A percentile compares a stretch with the other conserved stretches of the same genome.
phyloP scores from a whole-genome alignment of 2,888 invertebrate species.

The Ditylenchus weischeri region DNA sequence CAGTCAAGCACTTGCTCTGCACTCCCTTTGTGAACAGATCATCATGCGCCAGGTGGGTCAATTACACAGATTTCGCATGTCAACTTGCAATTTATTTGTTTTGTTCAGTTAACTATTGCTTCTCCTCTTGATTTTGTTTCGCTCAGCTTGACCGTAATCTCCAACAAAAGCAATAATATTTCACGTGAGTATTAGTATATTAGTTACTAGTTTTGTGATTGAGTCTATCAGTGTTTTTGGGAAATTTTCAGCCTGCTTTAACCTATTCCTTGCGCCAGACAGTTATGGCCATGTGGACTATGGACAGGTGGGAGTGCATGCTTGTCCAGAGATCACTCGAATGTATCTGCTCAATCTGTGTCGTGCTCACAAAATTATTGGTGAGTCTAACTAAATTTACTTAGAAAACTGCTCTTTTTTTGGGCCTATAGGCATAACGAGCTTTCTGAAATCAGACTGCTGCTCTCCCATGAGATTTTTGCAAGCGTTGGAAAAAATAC shows the following conservation, averaged over 20 bases:
- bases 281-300: constrained; percentile 13
- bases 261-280: constrained; percentile 17
- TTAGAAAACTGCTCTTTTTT: background rate
- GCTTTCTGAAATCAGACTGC: too few relatives aligned
- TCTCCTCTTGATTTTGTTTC: constrained; percentile 17
- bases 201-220: background rate
- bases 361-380: constrained; percentile 39
- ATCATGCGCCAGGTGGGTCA: constrained; percentile 17
- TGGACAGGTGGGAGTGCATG: constrained; percentile 22
- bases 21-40: constrained; percentile 24
- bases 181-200: background rate
- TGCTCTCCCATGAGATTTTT: too few relatives aligned
- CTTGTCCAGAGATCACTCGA: constrained; percentile 42
- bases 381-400: constrained; percentile 15
- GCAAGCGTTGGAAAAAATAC: too few relatives aligned
- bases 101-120: constrained; percentile 18
- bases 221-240: too few relatives aligned
- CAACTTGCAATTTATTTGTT: too few relatives aligned
- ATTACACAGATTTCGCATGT: too few relatives aligned
- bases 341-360: constrained; percentile 36
- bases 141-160: constrained; percentile 6
- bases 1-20: background rate
- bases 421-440: too few relatives aligned
- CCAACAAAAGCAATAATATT: background rate
- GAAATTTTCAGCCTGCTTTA: background rate